Percentiles rank a stretch among this genome's conserved stretches.
Evolutionary conservation across 2,888 invertebrate species (phyloP).

Genomic region (Aquatica leii): DNA sequence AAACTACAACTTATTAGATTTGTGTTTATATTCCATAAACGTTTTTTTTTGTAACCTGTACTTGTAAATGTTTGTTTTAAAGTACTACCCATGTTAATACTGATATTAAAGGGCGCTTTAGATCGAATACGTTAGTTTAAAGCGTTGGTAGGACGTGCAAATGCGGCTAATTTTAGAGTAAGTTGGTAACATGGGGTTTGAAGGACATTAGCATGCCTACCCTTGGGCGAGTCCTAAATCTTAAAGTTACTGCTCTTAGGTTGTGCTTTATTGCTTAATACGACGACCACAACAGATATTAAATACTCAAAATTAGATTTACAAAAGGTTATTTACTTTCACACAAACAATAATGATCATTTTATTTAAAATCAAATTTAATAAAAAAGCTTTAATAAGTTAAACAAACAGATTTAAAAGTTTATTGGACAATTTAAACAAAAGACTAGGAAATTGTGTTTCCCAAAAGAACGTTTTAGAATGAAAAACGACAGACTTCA

Average conservation of each 20-base stretch:
- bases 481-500: constrained; percentile 36
- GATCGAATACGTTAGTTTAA: constrained; percentile 14
- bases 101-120: neutral
- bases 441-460: constrained; percentile 20
- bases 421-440: constrained; percentile 7
- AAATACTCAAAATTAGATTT: constrained; percentile 34
- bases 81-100: no score
- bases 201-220: constrained; percentile 40
- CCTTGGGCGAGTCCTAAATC: constrained; percentile 40
- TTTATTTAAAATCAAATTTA: neutral
- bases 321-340: no score
- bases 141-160: constrained; percentile 31
- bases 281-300: constrained; percentile 28
- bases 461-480: constrained; percentile 31
- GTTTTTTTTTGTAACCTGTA: no score
- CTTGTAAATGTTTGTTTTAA: no score
- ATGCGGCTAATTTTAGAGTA: constrained; percentile 32
- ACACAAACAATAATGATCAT: no score
- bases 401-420: constrained; percentile 9
- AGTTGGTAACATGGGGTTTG: constrained; percentile 25
- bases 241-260: constrained; percentile 36
- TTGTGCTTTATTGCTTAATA: constrained; percentile 37
- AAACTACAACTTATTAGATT: no score
- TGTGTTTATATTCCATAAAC: no score
- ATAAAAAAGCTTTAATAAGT: neutral